Evolutionary conservation across 2,113 vertebrate genomes (phyloP).

Genomic region (Garra rufa): DNA sequence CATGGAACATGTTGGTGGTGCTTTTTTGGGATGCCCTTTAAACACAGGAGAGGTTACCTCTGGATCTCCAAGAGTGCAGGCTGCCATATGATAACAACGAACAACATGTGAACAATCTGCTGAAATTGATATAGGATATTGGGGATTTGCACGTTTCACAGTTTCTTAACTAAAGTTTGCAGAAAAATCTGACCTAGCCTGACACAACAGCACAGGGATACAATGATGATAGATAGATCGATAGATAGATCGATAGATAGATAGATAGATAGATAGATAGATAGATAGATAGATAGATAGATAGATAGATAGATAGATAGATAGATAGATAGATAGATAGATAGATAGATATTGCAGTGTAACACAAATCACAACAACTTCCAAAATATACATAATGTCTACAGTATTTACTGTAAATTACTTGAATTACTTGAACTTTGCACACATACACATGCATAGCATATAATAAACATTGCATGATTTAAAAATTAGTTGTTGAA

Average conservation of each 20-base stretch:
- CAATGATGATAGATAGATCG: neutral
- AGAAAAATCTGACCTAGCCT: conserved; percentile 20
- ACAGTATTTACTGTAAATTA: neutral
- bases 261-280: neutral
- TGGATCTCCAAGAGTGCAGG: conserved; percentile 64
- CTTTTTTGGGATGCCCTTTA: conserved; percentile 63
- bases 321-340: conserved; percentile 5
- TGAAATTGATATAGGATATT: neutral
- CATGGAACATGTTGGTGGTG: conserved; percentile 71
- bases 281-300: neutral
- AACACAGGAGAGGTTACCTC: conserved; percentile 53
- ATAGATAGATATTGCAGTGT: neutral
- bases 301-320: neutral
- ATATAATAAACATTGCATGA: neutral
- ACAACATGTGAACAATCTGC: conserved; percentile 38
- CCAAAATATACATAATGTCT: no score
- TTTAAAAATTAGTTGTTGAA: neutral
- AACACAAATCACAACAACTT: no score
- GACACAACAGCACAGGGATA: neutral
- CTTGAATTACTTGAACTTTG: neutral
- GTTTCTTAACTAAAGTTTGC: neutral
- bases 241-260: neutral
- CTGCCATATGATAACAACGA: conserved; percentile 30
- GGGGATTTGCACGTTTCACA: neutral
- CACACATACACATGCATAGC: neutral